These are phyloP conservation scores for Branchipolynoe longqiensis DNA, from an alignment of 2,888 invertebrate species.

Conservation along the genomic window DNA sequence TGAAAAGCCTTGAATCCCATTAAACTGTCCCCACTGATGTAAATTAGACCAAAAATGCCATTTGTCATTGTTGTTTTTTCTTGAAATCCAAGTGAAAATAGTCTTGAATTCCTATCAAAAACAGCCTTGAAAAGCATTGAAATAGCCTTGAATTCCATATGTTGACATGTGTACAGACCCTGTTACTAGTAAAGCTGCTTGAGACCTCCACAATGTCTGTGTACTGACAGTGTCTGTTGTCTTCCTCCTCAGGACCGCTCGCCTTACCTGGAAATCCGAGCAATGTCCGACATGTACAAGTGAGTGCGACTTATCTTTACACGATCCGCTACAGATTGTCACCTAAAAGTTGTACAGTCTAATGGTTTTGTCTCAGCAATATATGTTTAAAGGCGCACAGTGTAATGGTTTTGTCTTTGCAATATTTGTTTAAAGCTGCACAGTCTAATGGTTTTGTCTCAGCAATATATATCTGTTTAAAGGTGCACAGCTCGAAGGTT, in stretches of 20 bases:
- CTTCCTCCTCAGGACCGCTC: neutral
- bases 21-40: no score
- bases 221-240: no score
- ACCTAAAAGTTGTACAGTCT: neutral
- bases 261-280: neutral
- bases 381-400: neutral
- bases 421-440: neutral
- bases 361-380: neutral
- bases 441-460: no score
- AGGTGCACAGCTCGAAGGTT: no score
- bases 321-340: neutral
- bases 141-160: no score
- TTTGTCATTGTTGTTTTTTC: no score
- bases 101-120: no score
- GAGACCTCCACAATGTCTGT: no score
- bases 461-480: no score
- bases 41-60: neutral
- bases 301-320: neutral
- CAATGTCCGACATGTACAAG: slow-evolving; percentile 41
- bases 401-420: neutral
- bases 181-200: neutral
- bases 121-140: no score
- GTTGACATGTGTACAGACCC: neutral
- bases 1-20: no score
- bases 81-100: no score